phyloP scores from a whole-genome alignment of 2,113 vertebrate species.

The Osmerus eperlanus region DNA sequence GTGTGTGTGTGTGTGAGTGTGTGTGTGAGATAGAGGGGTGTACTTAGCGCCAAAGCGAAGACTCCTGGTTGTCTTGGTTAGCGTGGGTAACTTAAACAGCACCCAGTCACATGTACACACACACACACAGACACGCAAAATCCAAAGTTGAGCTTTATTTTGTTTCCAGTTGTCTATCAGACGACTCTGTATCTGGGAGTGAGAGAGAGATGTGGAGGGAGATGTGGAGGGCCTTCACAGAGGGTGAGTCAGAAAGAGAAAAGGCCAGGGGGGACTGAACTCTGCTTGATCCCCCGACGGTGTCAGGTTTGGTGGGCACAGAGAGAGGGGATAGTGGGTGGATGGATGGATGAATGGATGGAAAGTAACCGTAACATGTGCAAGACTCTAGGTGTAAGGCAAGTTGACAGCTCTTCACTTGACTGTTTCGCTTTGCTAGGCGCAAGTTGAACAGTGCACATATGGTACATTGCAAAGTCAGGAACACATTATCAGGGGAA shows the following conservation, averaged over 20 bases:
- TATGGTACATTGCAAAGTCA: not conserved
- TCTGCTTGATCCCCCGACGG: slow-evolving; percentile 27
- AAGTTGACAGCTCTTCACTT: not conserved
- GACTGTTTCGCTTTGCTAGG: not conserved
- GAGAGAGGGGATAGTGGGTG: slow-evolving; percentile 28
- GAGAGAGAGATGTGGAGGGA: not conserved
- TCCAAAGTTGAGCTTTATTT: slow-evolving; percentile 35
- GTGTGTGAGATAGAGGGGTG: not conserved
- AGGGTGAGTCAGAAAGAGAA: slow-evolving; percentile 36
- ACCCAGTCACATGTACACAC: slow-evolving; percentile 7
- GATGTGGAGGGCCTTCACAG: slow-evolving; percentile 39
- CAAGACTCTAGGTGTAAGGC: not conserved
- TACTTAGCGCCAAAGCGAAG: slow-evolving; percentile 19
- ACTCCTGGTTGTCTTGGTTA: slow-evolving; percentile 63
- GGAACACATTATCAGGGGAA: not conserved
- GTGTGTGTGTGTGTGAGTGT: not conserved
- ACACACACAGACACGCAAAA: slow-evolving; percentile 21
- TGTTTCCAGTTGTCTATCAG: slow-evolving; percentile 29
- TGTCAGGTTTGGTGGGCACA: slow-evolving; percentile 35
- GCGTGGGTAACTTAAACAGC: slow-evolving; percentile 62
- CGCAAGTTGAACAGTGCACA: too few relatives aligned
- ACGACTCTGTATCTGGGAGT: not conserved
- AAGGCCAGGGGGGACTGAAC: slow-evolving; percentile 32
- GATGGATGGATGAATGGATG: slow-evolving; percentile 24
- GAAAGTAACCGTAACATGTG: not conserved